These are phyloP conservation scores for Lanius ludovicianus DNA, from an alignment of 2,113 vertebrate species.

Conservation along the genomic window DNA sequence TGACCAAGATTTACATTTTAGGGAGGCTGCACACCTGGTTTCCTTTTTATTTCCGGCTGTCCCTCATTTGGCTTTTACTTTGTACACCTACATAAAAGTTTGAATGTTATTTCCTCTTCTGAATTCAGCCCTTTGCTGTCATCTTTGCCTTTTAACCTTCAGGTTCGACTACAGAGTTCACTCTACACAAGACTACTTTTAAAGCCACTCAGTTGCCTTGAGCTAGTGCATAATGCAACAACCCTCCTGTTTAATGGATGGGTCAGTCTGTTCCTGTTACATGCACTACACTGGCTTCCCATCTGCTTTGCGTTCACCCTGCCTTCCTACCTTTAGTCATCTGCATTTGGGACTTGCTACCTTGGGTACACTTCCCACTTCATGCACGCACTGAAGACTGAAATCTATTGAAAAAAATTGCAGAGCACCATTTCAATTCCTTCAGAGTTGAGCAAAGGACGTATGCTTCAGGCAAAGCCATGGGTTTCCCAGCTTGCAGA, in stretches of 20 bases:
- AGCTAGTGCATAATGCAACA: constrained; percentile 61
- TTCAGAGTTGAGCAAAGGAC: background rate
- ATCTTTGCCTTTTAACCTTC: constrained; percentile 27
- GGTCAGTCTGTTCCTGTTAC: constrained; percentile 49
- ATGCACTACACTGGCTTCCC: constrained; percentile 43
- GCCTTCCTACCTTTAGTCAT: background rate
- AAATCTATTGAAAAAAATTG: background rate
- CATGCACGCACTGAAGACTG: background rate
- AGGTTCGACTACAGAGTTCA: background rate
- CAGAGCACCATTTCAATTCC: background rate
- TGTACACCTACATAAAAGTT: background rate
- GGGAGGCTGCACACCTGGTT: background rate
- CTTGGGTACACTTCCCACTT: background rate
- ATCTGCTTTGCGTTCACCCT: background rate
- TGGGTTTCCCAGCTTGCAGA: background rate
- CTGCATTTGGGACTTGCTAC: background rate
- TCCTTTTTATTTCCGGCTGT: background rate
- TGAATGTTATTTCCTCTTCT: background rate
- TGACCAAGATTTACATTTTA: background rate
- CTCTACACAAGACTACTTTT: background rate
- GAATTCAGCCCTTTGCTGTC: background rate
- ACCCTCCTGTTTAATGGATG: constrained; percentile 40
- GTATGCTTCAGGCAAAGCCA: background rate
- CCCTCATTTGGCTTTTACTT: background rate
- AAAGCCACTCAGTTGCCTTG: background rate